These are phyloP conservation scores for Byasa hedistus DNA, from an alignment of 2,888 invertebrate genomes.

Conservation along the genomic window DNA sequence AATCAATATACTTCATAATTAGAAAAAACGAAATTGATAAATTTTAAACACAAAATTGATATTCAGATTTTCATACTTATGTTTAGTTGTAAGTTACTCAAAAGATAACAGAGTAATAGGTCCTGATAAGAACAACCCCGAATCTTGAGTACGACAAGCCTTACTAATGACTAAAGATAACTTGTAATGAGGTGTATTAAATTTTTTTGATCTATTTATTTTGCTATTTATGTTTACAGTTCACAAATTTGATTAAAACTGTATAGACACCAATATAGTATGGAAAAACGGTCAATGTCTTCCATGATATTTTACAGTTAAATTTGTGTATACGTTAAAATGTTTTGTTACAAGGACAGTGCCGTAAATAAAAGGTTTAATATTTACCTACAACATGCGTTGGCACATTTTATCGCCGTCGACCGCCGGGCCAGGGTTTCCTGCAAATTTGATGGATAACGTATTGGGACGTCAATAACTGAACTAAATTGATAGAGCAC, in stretches of 20 bases:
- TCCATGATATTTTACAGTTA: not conserved
- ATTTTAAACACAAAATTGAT: not conserved
- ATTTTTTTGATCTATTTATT: no score
- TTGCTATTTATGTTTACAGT: no score
- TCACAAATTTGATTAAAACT: no score
- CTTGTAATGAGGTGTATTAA: no score
- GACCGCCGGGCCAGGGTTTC: conserved; percentile 38
- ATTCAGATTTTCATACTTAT: no score
- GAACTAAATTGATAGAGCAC: conserved; percentile 70
- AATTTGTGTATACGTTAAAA: not conserved
- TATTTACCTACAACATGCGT: conserved; percentile 26
- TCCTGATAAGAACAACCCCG: no score
- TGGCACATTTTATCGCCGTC: conserved; percentile 41
- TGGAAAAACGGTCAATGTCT: not conserved
- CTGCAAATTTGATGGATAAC: conserved; percentile 66
- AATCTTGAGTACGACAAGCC: no score
- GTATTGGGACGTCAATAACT: conserved; percentile 58
- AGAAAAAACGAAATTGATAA: not conserved
- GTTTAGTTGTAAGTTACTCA: no score
- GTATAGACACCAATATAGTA: no score
- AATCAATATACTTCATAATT: not conserved
- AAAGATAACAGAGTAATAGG: no score
- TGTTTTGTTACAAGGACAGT: not conserved
- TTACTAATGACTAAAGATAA: no score
- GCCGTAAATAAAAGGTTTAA: conserved; percentile 25